phyloP scores from a whole-genome alignment of 2,888 invertebrate genomes.

The Pristionchus exspectatus region DNA sequence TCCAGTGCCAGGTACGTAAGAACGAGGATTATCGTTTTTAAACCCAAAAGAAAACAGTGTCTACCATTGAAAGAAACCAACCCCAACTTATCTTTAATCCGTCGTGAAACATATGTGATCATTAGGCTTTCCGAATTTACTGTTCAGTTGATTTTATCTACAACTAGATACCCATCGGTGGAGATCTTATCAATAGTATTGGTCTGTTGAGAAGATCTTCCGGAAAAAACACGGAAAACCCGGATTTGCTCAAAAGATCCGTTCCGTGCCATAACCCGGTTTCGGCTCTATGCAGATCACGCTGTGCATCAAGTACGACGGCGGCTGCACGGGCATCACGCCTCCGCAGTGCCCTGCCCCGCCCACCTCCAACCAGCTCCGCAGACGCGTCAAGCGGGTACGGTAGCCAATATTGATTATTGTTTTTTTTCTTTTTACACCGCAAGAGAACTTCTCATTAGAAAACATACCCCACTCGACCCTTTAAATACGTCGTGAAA shows the following conservation, averaged over 20 bases:
- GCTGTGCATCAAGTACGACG: constrained; percentile 77
- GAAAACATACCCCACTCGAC: background rate
- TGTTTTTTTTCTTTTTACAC: background rate
- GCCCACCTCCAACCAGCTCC: constrained; percentile 62
- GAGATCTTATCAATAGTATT: no score
- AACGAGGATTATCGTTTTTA: background rate
- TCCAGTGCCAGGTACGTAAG: constrained; percentile 75
- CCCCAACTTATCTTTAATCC: no score
- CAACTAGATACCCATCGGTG: no score
- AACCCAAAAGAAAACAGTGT: background rate
- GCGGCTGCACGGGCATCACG: constrained; percentile 76
- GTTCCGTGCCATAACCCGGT: background rate
- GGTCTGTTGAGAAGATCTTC: no score
- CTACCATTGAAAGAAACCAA: background rate
- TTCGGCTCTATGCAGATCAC: constrained; percentile 64
- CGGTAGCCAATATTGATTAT: background rate
- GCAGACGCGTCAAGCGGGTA: constrained; percentile 57
- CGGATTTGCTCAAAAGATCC: background rate
- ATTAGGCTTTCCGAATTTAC: no score
- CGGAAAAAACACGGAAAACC: no score
- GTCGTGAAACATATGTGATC: no score
- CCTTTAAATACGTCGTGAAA: background rate
- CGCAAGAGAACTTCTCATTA: background rate
- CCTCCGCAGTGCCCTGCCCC: constrained; percentile 76
- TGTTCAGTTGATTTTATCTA: no score